Evolutionary conservation across 2,797 vertebrate species (phyloP).

Genomic region (Microhierax caerulescens): DNA sequence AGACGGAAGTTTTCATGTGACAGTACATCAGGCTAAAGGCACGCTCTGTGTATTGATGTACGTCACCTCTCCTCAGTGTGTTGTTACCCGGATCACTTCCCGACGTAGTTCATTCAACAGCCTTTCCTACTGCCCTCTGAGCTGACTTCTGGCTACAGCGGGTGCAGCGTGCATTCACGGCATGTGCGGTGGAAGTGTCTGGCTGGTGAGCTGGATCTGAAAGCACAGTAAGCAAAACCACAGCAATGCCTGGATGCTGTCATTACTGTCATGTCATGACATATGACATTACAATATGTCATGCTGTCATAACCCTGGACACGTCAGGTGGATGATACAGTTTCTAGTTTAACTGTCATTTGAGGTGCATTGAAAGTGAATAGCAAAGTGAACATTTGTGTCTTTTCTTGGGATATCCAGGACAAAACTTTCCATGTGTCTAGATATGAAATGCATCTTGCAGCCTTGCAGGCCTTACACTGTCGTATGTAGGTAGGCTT

Average conservation of each 20-base stretch:
- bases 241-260: background rate
- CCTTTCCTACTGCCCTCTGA: background rate
- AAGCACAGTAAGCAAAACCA: background rate
- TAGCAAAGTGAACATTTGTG: background rate
- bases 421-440: background rate
- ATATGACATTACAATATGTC: too few relatives aligned
- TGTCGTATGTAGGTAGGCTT: background rate
- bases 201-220: background rate
- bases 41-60: background rate
- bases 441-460: background rate
- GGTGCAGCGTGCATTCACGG: background rate
- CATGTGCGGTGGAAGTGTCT: background rate
- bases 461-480: background rate
- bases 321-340: background rate
- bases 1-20: background rate
- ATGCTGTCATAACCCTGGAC: background rate
- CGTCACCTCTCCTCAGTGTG: background rate
- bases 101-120: background rate
- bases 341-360: background rate
- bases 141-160: background rate
- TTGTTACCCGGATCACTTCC: background rate
- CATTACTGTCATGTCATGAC: too few relatives aligned
- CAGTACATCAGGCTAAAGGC: background rate
- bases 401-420: background rate
- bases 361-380: background rate